phyloP scores from a whole-genome alignment of 2,113 vertebrate genomes.

The Sisor rabdophorus region DNA sequence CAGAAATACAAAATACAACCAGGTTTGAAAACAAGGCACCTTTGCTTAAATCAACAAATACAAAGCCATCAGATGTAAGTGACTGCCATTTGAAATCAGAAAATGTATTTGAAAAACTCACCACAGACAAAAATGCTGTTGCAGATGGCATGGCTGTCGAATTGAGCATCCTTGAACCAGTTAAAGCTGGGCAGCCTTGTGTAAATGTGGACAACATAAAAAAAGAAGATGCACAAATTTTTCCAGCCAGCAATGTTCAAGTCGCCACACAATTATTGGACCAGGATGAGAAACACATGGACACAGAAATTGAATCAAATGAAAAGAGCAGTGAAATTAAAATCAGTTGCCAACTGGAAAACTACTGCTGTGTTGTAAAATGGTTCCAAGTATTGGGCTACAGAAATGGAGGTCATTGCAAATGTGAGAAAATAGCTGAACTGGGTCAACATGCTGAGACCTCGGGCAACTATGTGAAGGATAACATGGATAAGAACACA shows the following conservation, averaged over 20 bases:
- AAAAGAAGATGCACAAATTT: neutral
- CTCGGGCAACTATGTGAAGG: neutral
- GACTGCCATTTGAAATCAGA: neutral
- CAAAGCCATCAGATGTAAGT: neutral
- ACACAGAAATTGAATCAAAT: neutral
- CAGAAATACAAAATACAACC: neutral
- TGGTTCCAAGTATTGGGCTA: conserved; percentile 45
- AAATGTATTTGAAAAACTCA: neutral
- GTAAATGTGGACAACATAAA: neutral
- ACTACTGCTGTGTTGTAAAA: conserved; percentile 60
- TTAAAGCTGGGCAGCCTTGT: conserved; percentile 48
- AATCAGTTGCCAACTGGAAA: conserved; percentile 21
- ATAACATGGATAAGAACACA: neutral
- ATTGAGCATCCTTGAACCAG: conserved; percentile 57
- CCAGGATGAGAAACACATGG: neutral
- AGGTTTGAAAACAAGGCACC: neutral
- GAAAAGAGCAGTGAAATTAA: neutral
- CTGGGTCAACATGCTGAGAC: neutral
- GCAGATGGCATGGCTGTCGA: conserved; percentile 42
- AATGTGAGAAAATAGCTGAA: conserved; percentile 45
- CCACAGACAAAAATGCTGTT: neutral
- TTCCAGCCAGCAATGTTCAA: neutral
- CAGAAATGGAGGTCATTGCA: neutral
- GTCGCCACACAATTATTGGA: neutral
- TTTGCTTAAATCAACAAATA: neutral